phyloP scores from a whole-genome alignment of 2,113 vertebrate genomes.

The Eurypyga helias region DNA sequence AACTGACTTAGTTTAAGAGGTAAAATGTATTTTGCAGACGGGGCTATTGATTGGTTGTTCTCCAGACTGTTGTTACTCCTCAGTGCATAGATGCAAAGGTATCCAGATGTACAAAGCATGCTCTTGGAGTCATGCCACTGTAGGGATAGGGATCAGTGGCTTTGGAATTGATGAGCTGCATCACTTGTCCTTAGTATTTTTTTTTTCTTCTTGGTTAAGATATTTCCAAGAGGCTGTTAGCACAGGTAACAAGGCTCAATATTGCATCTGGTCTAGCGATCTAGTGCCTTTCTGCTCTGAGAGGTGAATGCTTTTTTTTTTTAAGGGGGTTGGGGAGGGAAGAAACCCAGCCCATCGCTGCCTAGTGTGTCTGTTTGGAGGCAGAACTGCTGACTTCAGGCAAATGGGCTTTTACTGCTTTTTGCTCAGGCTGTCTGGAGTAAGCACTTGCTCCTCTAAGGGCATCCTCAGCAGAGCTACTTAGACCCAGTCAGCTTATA shows the following conservation, averaged over 20 bases:
- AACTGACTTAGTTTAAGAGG: background rate
- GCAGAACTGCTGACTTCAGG: slow-evolving; percentile 19
- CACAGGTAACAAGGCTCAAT: background rate
- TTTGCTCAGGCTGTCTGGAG: background rate
- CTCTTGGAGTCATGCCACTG: background rate
- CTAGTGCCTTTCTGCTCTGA: background rate
- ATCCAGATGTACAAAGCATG: background rate
- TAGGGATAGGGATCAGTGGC: background rate
- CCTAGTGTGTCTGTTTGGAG: background rate
- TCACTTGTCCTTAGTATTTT: background rate
- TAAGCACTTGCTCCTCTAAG: background rate
- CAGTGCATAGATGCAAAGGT: background rate
- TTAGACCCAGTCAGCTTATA: background rate
- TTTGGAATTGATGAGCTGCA: background rate
- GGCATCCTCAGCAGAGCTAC: background rate
- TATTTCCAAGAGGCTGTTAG: background rate
- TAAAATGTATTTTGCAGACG: background rate
- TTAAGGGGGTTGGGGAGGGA: no score
- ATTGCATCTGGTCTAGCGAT: background rate
- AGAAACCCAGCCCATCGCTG: background rate
- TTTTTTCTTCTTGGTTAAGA: background rate
- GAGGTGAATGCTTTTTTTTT: background rate
- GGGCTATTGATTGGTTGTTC: slow-evolving; percentile 14
- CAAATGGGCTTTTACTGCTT: background rate
- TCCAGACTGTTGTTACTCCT: background rate